A percentile compares a stretch with the other conserved stretches of the same genome.
Conservation (phyloP, 1,140 invertebrate species). For the Chironomus striatipennis region DNA sequence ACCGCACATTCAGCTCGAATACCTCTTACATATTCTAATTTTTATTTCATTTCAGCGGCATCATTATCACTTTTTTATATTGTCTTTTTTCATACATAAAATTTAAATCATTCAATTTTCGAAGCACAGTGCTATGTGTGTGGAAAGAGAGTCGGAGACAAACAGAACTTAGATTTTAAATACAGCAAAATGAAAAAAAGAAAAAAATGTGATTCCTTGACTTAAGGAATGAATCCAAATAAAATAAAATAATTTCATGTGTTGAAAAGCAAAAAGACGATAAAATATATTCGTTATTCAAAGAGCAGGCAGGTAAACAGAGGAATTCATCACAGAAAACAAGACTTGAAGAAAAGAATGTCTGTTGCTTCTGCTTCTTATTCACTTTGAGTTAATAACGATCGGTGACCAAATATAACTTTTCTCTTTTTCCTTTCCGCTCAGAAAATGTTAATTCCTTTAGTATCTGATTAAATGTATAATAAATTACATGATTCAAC, state of each 20-base stretch:
- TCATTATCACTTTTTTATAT: constrained; percentile 24
- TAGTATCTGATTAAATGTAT: no score
- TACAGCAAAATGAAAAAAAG: no score
- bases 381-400: neutral
- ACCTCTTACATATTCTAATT: constrained; percentile 21
- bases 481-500: no score
- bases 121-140: neutral
- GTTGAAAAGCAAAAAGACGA: neutral
- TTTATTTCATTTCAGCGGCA: constrained; percentile 22
- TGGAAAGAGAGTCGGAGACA: no score
- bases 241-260: no score
- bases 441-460: no score
- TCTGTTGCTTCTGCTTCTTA: neutral
- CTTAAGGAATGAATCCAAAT: no score
- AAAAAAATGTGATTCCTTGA: no score
- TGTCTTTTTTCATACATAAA: constrained; percentile 17
- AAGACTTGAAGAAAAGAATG: neutral
- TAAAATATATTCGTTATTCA: neutral
- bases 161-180: no score
- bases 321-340: neutral
- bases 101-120: constrained; percentile 22
- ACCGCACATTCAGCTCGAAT: neutral
- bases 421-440: neutral
- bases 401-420: neutral
- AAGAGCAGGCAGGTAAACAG: constrained; percentile 11